A percentile compares a stretch with the other conserved stretches of the same genome.
phyloP scores from a whole-genome alignment of 2,888 invertebrate genomes.

The Dolomedes plantarius region DNA sequence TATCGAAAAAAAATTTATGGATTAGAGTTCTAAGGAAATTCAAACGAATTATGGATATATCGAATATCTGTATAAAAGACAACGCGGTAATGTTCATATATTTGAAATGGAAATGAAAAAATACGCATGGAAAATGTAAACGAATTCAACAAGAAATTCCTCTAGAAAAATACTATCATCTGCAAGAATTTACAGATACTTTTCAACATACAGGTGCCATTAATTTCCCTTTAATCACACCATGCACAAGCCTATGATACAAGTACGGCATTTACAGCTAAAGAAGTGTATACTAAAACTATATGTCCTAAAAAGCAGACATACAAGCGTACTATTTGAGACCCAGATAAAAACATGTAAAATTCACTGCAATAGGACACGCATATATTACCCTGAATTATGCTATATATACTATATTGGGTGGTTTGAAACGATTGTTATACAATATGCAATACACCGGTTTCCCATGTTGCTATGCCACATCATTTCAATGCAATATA shows the following conservation, averaged over 20 bases:
- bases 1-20: no score
- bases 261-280: constrained; percentile 39
- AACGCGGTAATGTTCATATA: no score
- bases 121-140: no score
- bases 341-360: constrained; percentile 62
- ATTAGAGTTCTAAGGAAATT: no score
- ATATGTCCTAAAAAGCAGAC: constrained; percentile 52
- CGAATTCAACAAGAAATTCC: background rate
- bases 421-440: constrained; percentile 36
- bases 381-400: constrained; percentile 56
- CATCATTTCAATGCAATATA: constrained; percentile 10
- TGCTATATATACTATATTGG: constrained; percentile 28
- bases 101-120: no score
- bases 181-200: background rate
- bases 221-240: background rate
- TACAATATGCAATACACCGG: constrained; percentile 20
- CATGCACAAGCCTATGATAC: constrained; percentile 46
- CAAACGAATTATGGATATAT: no score
- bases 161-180: background rate
- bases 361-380: constrained; percentile 44
- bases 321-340: constrained; percentile 46
- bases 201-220: no score
- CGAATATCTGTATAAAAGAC: no score
- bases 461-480: constrained; percentile 54
- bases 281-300: constrained; percentile 44